A percentile compares a stretch with the other conserved stretches of the same genome.
These are phyloP conservation scores for Pampusana beccarii DNA, from an alignment of 2,113 vertebrate genomes.

Conservation along the genomic window DNA sequence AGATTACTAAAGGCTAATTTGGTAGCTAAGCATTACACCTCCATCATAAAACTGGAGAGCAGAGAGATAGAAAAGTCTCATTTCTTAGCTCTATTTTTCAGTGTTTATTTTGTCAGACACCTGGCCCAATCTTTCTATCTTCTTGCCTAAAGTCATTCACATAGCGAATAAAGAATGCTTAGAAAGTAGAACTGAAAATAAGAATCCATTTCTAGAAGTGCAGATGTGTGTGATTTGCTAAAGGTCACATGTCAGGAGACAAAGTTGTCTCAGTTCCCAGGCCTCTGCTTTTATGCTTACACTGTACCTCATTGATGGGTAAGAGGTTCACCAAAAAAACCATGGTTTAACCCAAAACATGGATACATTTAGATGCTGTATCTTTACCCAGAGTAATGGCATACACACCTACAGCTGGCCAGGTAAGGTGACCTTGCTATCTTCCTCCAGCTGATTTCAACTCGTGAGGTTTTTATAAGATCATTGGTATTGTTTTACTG, in stretches of 20 bases:
- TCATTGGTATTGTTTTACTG: background rate
- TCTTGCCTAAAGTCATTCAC: background rate
- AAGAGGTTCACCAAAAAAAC: background rate
- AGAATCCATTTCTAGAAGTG: background rate
- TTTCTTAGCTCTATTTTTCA: background rate
- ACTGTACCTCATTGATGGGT: background rate
- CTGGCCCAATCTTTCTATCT: background rate
- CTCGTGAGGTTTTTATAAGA: background rate
- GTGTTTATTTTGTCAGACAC: background rate
- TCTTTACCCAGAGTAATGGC: background rate
- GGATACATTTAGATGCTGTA: background rate
- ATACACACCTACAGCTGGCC: background rate
- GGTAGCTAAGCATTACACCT: background rate
- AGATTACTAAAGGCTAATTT: background rate
- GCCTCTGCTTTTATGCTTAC: background rate
- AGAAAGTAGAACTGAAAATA: background rate
- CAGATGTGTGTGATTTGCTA: too few relatives aligned
- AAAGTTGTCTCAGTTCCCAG: background rate
- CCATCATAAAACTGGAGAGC: background rate
- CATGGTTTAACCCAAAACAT: background rate
- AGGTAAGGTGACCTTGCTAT: background rate
- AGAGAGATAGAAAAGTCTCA: background rate
- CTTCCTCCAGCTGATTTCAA: background rate
- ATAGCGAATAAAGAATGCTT: background rate
- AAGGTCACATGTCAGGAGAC: background rate